Evolutionary conservation across 1,140 invertebrate species (phyloP).

Genomic region (Pseudachorutes palmiensis): DNA sequence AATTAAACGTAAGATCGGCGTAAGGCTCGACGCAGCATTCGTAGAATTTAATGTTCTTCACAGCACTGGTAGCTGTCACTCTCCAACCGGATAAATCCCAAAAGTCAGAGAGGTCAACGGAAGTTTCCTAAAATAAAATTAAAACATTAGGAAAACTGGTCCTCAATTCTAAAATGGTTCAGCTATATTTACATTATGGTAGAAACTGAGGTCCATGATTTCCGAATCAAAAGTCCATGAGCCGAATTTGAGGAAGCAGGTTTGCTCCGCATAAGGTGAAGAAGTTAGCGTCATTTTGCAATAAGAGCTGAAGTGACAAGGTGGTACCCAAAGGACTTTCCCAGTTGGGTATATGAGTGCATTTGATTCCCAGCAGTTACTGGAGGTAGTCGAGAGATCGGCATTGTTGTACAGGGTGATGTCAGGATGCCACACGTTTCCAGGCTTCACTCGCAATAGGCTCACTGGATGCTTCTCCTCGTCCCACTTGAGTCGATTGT

Average conservation of each 20-base stretch:
- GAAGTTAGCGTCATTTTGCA: slow-evolving; percentile 4
- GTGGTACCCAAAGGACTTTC: slow-evolving; percentile 25
- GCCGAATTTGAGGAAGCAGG: slow-evolving; percentile 21
- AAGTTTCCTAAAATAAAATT: slow-evolving; percentile 12
- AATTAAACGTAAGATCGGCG: slow-evolving; percentile 16
- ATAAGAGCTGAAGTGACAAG: slow-evolving; percentile 14
- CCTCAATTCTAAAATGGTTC: background rate
- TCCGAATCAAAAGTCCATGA: slow-evolving; percentile 23
- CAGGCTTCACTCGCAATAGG: background rate
- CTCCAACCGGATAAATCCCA: slow-evolving; percentile 19
- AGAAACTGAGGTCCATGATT: slow-evolving; percentile 15
- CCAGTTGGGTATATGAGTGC: slow-evolving; percentile 18
- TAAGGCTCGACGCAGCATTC: slow-evolving; percentile 31
- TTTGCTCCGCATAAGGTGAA: background rate
- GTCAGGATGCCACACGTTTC: slow-evolving; percentile 13
- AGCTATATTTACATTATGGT: slow-evolving; percentile 12
- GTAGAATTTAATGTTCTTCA: slow-evolving; percentile 21
- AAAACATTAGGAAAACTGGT: background rate
- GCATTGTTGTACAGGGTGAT: slow-evolving; percentile 20
- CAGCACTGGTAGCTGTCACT: slow-evolving; percentile 10
- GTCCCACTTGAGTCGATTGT: slow-evolving; percentile 13
- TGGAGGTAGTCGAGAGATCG: background rate
- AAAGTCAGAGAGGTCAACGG: slow-evolving; percentile 15
- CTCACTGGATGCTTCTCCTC: background rate
- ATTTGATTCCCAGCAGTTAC: slow-evolving; percentile 14